Evolutionary conservation across 2,113 vertebrate species (phyloP), one percentile per base, ranked within the genome.

Genomic region (Bubo blakistoni): DNA sequence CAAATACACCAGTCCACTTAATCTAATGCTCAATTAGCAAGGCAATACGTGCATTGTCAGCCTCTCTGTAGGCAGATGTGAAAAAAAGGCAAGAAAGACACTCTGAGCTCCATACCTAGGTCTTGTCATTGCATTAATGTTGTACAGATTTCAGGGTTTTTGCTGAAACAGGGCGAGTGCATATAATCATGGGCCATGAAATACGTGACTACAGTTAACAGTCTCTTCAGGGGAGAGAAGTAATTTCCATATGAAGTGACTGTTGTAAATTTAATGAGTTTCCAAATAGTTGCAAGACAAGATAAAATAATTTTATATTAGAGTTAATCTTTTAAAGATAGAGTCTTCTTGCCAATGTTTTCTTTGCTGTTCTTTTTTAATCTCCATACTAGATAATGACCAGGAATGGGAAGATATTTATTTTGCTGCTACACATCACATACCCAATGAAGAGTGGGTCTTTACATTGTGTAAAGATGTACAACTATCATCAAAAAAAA

Each of bases 191-290:
- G 16, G 78, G 86, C 63, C 36, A 70, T 94, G 86, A 96, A 96
- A 90, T 83, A 90, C 10, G 27, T 88, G 62, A 79, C 49, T 96
- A 66, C 66, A 94, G 72, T 83, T 97, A 96, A 92, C 72, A 89
- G 59, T 81, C 44, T 95, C 67, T 91, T 96, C 55, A 88, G 65
- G 44, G 44, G 7, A 87, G 15, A 94, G 62, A 95, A 95, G 42
- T 46, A 96, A 97, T 96, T 96, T 97, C 73, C 70, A 30, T 92
- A 47, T 79, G 76, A 96, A 95, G 92, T 94, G 86, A 74, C 69
- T 95, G 70, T 86, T 96, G 81, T 90, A 96, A 97, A 94, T 93
- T 79, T 97, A 97, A 95, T 96, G 92, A 96, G 71, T 97, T 94
- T 94, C 81, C n/a, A 95, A 97, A 95, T 66, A 96, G 51, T 94